phyloP scores from a whole-genome alignment of 1,140 invertebrate species.

The Meloidogyne floridensis region DNA sequence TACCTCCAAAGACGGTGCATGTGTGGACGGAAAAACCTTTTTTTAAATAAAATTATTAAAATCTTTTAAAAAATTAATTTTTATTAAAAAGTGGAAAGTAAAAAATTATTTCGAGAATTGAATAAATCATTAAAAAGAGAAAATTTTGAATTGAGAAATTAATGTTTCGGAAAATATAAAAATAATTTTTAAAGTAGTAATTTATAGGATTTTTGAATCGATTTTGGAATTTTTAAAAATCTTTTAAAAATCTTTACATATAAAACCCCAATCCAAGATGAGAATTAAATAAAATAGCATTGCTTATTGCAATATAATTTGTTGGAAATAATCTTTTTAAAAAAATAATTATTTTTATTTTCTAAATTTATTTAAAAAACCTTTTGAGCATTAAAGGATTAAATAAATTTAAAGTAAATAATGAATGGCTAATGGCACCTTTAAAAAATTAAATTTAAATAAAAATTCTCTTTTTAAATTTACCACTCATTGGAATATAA shows the following conservation, averaged over 20 bases:
- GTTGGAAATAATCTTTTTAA: slow-evolving; percentile 14
- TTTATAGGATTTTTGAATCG: too few species aligned
- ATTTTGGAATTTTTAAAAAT: too few species aligned
- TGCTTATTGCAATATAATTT: slow-evolving; percentile 22
- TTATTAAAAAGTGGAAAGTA: too few species aligned
- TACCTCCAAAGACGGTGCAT: slow-evolving; percentile 22
- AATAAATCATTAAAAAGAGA: neutral
- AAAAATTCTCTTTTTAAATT: neutral
- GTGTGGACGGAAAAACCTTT: slow-evolving; percentile 26
- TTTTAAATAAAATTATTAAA: neutral
- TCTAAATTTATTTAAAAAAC: neutral
- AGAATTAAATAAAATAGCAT: slow-evolving; percentile 24
- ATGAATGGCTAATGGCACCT: slow-evolving; percentile 23
- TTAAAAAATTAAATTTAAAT: slow-evolving; percentile 11
- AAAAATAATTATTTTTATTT: neutral
- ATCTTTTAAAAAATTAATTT: too few species aligned
- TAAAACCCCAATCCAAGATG: slow-evolving; percentile 28
- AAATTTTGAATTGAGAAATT: neutral
- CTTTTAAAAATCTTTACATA: too few species aligned
- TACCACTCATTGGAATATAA: slow-evolving; percentile 26
- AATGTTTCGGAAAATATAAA: too few species aligned
- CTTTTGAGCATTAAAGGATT: slow-evolving; percentile 16
- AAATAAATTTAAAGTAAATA: slow-evolving; percentile 24
- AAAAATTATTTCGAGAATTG: neutral
- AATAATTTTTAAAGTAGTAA: too few species aligned